phyloP scores from a whole-genome alignment of 2,113 vertebrate genomes.

The Pseudorhombus dupliciocellatus region DNA sequence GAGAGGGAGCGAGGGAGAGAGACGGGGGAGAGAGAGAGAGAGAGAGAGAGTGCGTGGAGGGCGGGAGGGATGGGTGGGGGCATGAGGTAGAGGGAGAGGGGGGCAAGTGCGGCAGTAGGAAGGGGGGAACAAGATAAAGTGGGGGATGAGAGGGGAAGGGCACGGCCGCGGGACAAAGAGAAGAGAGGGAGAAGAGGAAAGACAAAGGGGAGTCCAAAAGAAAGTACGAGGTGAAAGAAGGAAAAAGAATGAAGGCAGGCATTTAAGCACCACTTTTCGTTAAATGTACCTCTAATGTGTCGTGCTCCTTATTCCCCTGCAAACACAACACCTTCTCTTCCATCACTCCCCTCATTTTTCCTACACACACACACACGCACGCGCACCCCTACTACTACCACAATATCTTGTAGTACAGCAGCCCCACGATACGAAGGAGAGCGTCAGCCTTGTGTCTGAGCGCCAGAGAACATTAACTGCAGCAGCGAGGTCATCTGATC shows the following conservation, averaged over 20 bases:
- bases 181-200: slow-evolving; percentile 22
- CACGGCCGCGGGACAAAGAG: slow-evolving; percentile 43
- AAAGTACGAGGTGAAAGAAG: slow-evolving; percentile 22
- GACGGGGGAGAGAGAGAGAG: not conserved
- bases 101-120: slow-evolving; percentile 70
- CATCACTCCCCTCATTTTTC: slow-evolving; percentile 8
- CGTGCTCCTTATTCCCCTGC: slow-evolving; percentile 9
- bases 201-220: slow-evolving; percentile 24
- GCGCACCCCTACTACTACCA: slow-evolving; percentile 39
- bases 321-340: slow-evolving; percentile 14
- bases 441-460: slow-evolving; percentile 73
- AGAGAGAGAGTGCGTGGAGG: slow-evolving; percentile 62
- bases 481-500: slow-evolving; percentile 82
- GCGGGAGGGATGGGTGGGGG: slow-evolving; percentile 43
- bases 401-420: slow-evolving; percentile 73
- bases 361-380: slow-evolving; percentile 15
- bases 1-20: slow-evolving; percentile 43
- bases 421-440: slow-evolving; percentile 56
- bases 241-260: slow-evolving; percentile 28
- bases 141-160: slow-evolving; percentile 6
- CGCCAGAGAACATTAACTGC: slow-evolving; percentile 80
- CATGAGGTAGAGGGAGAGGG: slow-evolving; percentile 59
- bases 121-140: slow-evolving; percentile 35
- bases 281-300: not conserved
- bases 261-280: not conserved